phyloP scores from a whole-genome alignment of 2,113 vertebrate genomes.

The Stomatorhinus ivindoensis region DNA sequence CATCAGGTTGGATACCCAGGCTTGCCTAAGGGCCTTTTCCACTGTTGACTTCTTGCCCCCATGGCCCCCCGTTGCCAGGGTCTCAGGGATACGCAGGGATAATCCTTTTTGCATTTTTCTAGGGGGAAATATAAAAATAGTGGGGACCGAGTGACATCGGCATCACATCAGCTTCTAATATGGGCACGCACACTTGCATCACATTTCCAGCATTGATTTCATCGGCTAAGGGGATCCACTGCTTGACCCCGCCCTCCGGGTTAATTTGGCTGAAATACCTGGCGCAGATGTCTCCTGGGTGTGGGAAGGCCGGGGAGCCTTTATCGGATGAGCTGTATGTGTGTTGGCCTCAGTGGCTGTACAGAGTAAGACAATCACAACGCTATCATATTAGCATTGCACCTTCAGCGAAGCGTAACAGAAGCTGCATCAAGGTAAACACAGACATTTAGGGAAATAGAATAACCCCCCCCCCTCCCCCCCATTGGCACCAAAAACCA shows the following conservation, averaged over 20 bases:
- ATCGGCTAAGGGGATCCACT: constrained; percentile 49
- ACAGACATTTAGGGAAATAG: neutral
- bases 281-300: constrained; percentile 24
- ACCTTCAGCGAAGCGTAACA: neutral
- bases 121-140: constrained; percentile 30
- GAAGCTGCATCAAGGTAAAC: neutral
- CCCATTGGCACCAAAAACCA: neutral
- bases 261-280: constrained; percentile 23
- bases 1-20: neutral
- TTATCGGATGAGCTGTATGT: neutral
- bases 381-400: neutral
- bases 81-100: neutral
- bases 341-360: neutral
- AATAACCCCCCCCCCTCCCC: neutral
- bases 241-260: constrained; percentile 40
- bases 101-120: constrained; percentile 26
- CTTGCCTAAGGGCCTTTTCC: constrained; percentile 55
- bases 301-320: neutral
- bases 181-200: constrained; percentile 29
- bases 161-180: constrained; percentile 26
- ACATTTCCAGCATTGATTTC: constrained; percentile 51
- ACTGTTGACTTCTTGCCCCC: constrained; percentile 47
- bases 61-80: constrained; percentile 32
- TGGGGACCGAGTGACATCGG: constrained; percentile 9
- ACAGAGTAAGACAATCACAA: neutral